Evolutionary conservation across 2,113 vertebrate species (phyloP).

Genomic region (Anolis sagrei): DNA sequence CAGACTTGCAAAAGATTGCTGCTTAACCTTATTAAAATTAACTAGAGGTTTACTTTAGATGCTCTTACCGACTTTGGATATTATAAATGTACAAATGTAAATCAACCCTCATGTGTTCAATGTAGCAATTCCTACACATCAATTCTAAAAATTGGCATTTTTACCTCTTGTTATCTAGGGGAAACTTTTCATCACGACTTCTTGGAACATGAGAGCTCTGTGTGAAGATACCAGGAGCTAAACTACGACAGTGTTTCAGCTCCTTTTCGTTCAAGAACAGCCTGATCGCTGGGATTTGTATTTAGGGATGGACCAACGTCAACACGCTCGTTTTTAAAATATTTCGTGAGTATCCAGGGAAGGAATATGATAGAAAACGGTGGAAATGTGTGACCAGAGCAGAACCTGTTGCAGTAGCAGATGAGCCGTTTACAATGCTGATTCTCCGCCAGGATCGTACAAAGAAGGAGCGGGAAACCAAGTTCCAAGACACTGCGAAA

Average conservation of each 20-base stretch:
- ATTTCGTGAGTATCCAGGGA: neutral
- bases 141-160: slow-evolving; percentile 56
- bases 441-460: slow-evolving; percentile 75
- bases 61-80: neutral
- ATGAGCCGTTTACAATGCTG: slow-evolving; percentile 86
- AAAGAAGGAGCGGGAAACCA: slow-evolving; percentile 71
- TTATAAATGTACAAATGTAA: neutral
- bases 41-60: neutral
- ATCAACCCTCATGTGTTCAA: neutral
- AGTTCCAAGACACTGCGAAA: slow-evolving; percentile 46
- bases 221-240: slow-evolving; percentile 2
- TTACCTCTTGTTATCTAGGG: slow-evolving; percentile 43
- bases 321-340: slow-evolving; percentile 46
- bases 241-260: slow-evolving; percentile 25
- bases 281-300: neutral
- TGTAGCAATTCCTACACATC: neutral
- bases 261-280: neutral
- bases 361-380: slow-evolving; percentile 45
- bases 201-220: slow-evolving; percentile 21
- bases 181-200: slow-evolving; percentile 38
- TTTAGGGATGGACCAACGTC: slow-evolving; percentile 54
- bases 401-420: slow-evolving; percentile 64
- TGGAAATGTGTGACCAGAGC: slow-evolving; percentile 38
- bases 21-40: neutral
- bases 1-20: neutral